These are phyloP conservation scores for Spodoptera picta DNA, from an alignment of 2,888 invertebrate genomes.

Conservation along the genomic window DNA sequence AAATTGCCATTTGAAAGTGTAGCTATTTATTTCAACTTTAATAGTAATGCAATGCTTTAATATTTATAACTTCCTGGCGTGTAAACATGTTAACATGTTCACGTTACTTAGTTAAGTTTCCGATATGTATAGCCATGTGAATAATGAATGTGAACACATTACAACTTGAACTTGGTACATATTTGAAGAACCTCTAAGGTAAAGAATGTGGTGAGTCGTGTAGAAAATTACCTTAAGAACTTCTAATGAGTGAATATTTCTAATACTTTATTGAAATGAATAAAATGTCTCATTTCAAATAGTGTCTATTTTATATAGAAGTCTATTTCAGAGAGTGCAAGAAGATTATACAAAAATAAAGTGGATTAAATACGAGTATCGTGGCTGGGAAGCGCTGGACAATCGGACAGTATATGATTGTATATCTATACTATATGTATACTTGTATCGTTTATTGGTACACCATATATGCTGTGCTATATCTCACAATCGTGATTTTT, in stretches of 20 bases:
- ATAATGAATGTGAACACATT: slow-evolving; percentile 11
- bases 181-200: slow-evolving; percentile 3
- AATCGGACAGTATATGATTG: background rate
- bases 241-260: slow-evolving; percentile 17
- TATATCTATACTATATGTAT: background rate
- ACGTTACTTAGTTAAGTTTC: slow-evolving; percentile 14
- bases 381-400: background rate
- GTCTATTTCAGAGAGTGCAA: background rate
- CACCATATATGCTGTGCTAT: slow-evolving; percentile 9
- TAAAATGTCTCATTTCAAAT: no score
- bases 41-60: background rate
- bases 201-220: background rate
- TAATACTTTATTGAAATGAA: background rate
- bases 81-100: slow-evolving; percentile 16
- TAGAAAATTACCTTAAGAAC: background rate
- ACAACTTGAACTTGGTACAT: slow-evolving; percentile 1
- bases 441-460: slow-evolving; percentile 22
- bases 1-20: no score
- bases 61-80: slow-evolving; percentile 3
- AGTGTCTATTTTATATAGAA: no score
- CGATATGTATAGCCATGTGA: background rate
- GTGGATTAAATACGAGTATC: background rate
- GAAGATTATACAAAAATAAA: slow-evolving; percentile 2
- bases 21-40: no score
- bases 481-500: slow-evolving; percentile 16